Percentiles rank a stretch among this genome's conserved stretches.
Conservation (phyloP, 2,113 vertebrate genomes). For the Noturus placidus region DNA sequence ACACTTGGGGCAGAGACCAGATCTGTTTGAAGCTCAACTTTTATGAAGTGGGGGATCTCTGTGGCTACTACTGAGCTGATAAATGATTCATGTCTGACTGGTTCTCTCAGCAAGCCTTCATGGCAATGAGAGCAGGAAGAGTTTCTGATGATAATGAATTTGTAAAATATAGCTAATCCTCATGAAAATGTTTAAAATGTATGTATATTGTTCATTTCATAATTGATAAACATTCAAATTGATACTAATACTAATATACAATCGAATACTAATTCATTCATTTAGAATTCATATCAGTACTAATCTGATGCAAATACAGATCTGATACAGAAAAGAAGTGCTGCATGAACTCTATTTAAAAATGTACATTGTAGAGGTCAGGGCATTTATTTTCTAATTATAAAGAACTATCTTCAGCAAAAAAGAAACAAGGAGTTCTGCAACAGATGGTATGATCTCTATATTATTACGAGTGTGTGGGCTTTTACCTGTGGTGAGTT, state of each 20-base stretch:
- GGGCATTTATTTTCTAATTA: background rate
- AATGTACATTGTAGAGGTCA: background rate
- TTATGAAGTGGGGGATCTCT: slow-evolving; percentile 17
- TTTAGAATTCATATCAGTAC: background rate
- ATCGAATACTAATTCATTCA: background rate
- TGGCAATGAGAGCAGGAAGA: background rate
- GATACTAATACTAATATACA: background rate
- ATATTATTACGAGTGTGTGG: background rate
- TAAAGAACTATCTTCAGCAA: background rate
- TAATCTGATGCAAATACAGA: background rate
- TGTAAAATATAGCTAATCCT: background rate
- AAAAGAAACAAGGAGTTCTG: background rate
- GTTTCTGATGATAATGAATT: background rate
- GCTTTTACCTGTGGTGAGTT: background rate
- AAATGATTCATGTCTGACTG: slow-evolving; percentile 12
- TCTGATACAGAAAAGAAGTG: background rate
- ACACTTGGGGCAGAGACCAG: slow-evolving; percentile 13
- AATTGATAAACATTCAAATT: background rate
- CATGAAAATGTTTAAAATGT: background rate
- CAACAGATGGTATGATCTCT: background rate
- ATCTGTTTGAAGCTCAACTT: slow-evolving; percentile 23
- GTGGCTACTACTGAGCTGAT: slow-evolving; percentile 17
- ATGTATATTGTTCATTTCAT: background rate
- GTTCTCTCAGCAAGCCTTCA: background rate
- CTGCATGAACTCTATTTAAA: background rate